Percentiles rank a stretch among this genome's conserved stretches.
Conservation (phyloP, 2,797 vertebrate genomes). For the Falco concolor region DNA sequence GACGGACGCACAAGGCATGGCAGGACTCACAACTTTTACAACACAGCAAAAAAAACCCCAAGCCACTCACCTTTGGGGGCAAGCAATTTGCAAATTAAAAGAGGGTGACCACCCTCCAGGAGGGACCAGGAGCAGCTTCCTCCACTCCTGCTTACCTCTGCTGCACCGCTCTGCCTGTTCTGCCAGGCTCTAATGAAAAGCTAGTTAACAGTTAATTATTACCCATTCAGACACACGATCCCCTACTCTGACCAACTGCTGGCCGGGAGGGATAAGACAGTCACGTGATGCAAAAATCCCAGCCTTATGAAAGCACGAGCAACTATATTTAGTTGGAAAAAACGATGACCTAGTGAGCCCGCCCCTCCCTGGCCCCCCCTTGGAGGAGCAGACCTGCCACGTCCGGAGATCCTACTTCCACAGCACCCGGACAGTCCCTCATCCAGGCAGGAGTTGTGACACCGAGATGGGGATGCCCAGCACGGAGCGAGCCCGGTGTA, state of each 20-base stretch:
- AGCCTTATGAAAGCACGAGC: constrained; percentile 48
- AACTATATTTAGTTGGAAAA: constrained; percentile 66
- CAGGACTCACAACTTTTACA: not conserved
- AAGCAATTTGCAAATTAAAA: constrained; percentile 24
- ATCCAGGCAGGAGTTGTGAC: not conserved
- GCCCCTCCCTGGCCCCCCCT: not conserved
- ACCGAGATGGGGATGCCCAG: rapidly evolving
- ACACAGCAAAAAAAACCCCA: not conserved
- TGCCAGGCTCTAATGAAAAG: constrained; percentile 49
- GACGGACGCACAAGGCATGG: not conserved
- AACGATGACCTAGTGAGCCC: constrained; percentile 43
- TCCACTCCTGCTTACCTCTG: not conserved
- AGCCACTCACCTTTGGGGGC: constrained; percentile 26
- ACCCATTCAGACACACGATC: constrained; percentile 52
- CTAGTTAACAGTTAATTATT: constrained; percentile 68
- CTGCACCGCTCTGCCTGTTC: not conserved
- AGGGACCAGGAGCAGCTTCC: not conserved
- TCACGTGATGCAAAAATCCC: constrained; percentile 56
- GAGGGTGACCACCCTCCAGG: not conserved
- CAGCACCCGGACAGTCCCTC: not conserved
- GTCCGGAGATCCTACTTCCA: not conserved
- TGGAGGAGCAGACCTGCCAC: not conserved
- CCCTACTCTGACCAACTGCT: not conserved
- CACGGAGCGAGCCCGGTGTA: rapidly evolving
- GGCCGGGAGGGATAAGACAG: constrained; percentile 35